These are phyloP conservation scores for Biston betularia DNA, from an alignment of 2,888 invertebrate genomes.

Conservation along the genomic window DNA sequence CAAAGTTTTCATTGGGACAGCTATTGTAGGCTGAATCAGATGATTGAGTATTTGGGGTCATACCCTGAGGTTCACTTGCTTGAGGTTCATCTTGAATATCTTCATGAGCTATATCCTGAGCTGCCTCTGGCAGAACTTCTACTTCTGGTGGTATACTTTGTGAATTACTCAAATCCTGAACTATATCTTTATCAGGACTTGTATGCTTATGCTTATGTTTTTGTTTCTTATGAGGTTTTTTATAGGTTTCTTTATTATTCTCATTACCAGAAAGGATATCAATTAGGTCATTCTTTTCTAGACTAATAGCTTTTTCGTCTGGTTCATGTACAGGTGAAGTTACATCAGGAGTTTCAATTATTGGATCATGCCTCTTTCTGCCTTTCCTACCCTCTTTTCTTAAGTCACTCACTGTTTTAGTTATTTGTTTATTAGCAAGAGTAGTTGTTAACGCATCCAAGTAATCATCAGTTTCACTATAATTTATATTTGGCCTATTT, in stretches of 20 bases:
- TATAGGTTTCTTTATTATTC: conserved; percentile 59
- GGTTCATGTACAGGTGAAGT: conserved; percentile 40
- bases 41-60: conserved; percentile 62
- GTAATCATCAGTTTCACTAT: conserved; percentile 86
- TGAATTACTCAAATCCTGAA: conserved; percentile 45
- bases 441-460: conserved; percentile 78
- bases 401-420: conserved; percentile 75
- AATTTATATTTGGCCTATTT: conserved; percentile 81
- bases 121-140: conserved; percentile 31
- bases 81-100: conserved; percentile 52
- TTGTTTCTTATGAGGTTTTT: conserved; percentile 70
- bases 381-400: conserved; percentile 76
- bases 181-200: conserved; percentile 56
- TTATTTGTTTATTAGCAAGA: conserved; percentile 65
- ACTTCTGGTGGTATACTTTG: conserved; percentile 46
- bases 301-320: conserved; percentile 62
- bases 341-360: conserved; percentile 52
- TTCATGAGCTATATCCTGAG: conserved; percentile 53
- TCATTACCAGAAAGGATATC: conserved; percentile 70
- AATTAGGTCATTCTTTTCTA: conserved; percentile 70
- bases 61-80: conserved; percentile 63
- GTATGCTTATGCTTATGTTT: conserved; percentile 68
- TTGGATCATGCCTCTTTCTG: conserved; percentile 69
- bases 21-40: conserved; percentile 79
- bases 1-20: conserved; percentile 78